phyloP scores from a whole-genome alignment of 2,888 invertebrate species.

The Lasioglossum leucozonium region DNA sequence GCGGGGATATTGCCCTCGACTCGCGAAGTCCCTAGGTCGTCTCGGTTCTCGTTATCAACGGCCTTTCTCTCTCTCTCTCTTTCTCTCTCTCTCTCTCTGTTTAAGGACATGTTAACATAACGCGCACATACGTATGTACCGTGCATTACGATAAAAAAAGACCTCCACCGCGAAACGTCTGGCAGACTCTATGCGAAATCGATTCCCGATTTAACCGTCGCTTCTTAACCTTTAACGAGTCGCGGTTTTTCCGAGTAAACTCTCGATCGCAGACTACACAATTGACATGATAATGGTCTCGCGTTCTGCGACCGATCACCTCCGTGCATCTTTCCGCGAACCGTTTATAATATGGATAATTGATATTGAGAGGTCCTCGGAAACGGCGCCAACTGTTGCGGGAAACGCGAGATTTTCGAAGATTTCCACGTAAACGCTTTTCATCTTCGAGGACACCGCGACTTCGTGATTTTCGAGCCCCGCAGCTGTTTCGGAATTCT shows the following conservation, averaged over 20 bases:
- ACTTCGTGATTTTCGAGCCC: not conserved
- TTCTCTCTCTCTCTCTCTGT: not conserved
- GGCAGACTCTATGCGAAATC: not conserved
- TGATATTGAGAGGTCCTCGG: not conserved
- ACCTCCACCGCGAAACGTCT: not conserved
- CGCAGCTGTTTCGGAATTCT: not conserved
- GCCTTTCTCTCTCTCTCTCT: not conserved
- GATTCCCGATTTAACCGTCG: not conserved
- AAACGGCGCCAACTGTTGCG: not conserved
- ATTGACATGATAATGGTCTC: constrained; percentile 12
- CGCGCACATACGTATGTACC: not conserved
- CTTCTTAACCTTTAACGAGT: not conserved
- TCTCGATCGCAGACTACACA: not conserved
- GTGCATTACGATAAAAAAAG: not conserved
- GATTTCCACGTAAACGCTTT: not conserved
- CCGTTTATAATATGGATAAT: not conserved
- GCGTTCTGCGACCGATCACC: not conserved
- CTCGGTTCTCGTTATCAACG: not conserved
- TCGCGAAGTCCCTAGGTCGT: not conserved
- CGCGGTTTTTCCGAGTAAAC: constrained; percentile 12
- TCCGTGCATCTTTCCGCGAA: not conserved
- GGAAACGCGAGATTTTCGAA: not conserved
- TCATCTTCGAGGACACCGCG: not conserved
- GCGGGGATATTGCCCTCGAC: not conserved
- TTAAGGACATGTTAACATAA: not conserved